phyloP scores from a whole-genome alignment of 2,797 vertebrate species.

The Gambelia wislizenii region DNA sequence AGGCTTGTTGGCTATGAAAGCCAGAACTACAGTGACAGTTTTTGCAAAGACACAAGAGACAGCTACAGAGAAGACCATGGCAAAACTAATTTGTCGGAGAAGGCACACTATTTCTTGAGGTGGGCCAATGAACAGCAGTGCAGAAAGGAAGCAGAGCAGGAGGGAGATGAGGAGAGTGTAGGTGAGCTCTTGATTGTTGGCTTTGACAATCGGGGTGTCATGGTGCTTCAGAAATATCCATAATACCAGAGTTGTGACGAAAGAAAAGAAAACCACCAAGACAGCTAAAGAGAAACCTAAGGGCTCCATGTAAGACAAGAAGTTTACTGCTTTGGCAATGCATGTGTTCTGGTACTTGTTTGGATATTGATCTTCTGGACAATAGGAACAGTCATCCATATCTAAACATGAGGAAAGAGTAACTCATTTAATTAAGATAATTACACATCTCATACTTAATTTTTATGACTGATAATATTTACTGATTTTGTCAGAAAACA shows the following conservation, averaged over 20 bases:
- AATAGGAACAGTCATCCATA: background rate
- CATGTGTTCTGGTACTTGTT: background rate
- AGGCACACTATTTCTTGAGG: background rate
- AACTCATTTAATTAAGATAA: too few species aligned
- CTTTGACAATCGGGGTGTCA: background rate
- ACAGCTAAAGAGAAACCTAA: background rate
- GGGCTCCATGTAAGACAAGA: background rate
- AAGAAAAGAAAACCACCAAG: background rate
- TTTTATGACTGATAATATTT: too few species aligned
- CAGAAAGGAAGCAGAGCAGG: background rate
- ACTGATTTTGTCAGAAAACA: too few species aligned
- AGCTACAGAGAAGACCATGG: background rate
- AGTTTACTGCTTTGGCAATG: background rate
- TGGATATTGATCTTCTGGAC: background rate
- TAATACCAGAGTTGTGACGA: background rate
- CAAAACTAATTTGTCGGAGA: background rate
- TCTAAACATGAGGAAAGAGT: background rate
- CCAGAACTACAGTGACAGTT: background rate
- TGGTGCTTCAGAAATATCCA: background rate
- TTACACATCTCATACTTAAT: too few species aligned
- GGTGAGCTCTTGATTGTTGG: background rate
- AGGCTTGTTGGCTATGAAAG: background rate
- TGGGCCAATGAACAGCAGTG: background rate
- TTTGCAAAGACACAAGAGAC: background rate
- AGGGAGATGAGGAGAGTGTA: background rate